These are phyloP conservation scores for Platynereis dumerilii DNA, from an alignment of 2,888 invertebrate species.

Conservation along the genomic window DNA sequence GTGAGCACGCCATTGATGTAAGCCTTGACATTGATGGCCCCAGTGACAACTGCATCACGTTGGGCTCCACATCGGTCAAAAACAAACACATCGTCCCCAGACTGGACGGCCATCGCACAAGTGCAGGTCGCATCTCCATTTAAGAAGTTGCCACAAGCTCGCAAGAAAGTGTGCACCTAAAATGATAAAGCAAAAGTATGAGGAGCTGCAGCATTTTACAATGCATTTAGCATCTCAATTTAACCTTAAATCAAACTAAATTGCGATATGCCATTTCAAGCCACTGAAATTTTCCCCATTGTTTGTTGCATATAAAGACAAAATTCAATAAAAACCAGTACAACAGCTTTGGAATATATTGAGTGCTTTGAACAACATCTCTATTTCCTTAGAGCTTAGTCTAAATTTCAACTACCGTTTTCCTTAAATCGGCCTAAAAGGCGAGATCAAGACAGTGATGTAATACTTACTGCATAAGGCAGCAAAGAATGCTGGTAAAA, in stretches of 20 bases:
- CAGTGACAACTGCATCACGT: neutral
- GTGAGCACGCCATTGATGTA: slow-evolving; percentile 38
- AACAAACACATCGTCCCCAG: slow-evolving; percentile 46
- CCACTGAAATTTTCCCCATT: too few species aligned
- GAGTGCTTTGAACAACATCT: too few species aligned
- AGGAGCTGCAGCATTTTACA: too few species aligned
- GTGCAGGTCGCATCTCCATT: slow-evolving; percentile 37
- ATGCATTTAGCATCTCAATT: too few species aligned
- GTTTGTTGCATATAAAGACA: too few species aligned
- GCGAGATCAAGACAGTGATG: too few species aligned
- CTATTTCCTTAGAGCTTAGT: too few species aligned
- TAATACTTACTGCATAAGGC: slow-evolving; percentile 46
- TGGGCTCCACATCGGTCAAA: slow-evolving; percentile 40
- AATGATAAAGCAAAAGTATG: neutral
- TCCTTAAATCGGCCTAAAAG: too few species aligned
- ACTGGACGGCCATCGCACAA: slow-evolving; percentile 43
- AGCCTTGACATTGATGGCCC: slow-evolving; percentile 2
- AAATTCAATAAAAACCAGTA: too few species aligned
- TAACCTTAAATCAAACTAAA: neutral
- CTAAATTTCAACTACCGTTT: too few species aligned
- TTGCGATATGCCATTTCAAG: too few species aligned
- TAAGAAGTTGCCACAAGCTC: slow-evolving; percentile 24
- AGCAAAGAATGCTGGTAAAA: slow-evolving; percentile 45
- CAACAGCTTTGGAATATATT: too few species aligned
- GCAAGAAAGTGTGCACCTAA: slow-evolving; percentile 42